These are phyloP conservation scores for Motacilla alba DNA, from an alignment of 2,113 vertebrate species.

Conservation along the genomic window DNA sequence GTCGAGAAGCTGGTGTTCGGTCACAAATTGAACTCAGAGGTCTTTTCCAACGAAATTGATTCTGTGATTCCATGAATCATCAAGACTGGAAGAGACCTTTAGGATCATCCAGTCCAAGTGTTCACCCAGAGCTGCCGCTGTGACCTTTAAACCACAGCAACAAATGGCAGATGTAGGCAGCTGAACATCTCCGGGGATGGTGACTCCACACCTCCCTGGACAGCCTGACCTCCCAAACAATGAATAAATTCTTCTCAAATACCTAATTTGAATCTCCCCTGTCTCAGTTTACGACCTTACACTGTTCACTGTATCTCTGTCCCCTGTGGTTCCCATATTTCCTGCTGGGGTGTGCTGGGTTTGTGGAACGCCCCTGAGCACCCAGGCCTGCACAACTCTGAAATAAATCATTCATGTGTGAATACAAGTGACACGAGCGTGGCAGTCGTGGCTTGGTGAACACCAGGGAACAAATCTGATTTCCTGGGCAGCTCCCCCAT, in stretches of 20 bases:
- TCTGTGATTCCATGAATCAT: not conserved
- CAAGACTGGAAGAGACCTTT: not conserved
- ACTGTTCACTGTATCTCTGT: accelerated
- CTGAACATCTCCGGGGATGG: not conserved
- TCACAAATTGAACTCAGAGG: not conserved
- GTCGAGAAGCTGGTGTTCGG: not conserved
- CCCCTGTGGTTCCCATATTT: accelerated
- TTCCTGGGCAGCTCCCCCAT: accelerated
- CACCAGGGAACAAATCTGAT: accelerated
- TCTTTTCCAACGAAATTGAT: not conserved
- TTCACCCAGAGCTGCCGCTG: not conserved
- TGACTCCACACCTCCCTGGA: too few relatives aligned
- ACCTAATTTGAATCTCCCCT: too few relatives aligned
- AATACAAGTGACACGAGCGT: not conserved
- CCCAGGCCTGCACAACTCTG: too few relatives aligned
- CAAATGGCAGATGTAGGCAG: not conserved
- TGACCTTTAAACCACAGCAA: too few relatives aligned
- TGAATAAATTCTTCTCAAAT: accelerated
- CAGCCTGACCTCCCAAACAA: not conserved
- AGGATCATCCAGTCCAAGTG: too few relatives aligned
- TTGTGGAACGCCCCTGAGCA: not conserved
- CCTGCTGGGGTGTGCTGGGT: not conserved
- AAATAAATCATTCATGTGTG: not conserved
- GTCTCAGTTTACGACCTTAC: accelerated
- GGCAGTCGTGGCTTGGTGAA: not conserved